Percentiles rank a stretch among this genome's conserved stretches.
phyloP scores from a whole-genome alignment of 2,888 invertebrate genomes.

The Abrostola tripartita region DNA sequence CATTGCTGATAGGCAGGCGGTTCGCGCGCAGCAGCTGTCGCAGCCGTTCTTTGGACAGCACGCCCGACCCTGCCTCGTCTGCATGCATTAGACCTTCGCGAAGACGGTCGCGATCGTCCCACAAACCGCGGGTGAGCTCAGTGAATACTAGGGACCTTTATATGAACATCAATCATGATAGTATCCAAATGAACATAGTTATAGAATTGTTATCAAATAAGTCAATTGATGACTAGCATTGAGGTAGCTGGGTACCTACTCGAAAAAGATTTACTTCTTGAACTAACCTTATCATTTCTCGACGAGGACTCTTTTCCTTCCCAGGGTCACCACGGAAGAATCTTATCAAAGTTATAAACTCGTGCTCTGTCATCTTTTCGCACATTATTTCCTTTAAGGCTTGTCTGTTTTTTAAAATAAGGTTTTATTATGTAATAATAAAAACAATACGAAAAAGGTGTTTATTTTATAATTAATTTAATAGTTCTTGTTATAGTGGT shows the following conservation, averaged over 20 bases:
- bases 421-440: neutral
- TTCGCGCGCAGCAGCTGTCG: slow-evolving; percentile 91
- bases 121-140: slow-evolving; percentile 91
- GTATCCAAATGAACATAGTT: neutral
- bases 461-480: too few relatives aligned
- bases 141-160: slow-evolving; percentile 91
- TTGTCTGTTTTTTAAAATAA: slow-evolving; percentile 80
- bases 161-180: neutral
- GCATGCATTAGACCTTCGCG: slow-evolving; percentile 78
- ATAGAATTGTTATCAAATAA: too few relatives aligned
- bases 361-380: slow-evolving; percentile 92
- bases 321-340: slow-evolving; percentile 90
- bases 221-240: too few relatives aligned
- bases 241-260: too few relatives aligned
- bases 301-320: slow-evolving; percentile 77
- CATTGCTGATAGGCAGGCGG: slow-evolving; percentile 90
- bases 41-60: slow-evolving; percentile 87
- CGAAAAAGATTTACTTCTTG: too few relatives aligned
- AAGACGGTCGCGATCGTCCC: slow-evolving; percentile 89
- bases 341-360: slow-evolving; percentile 93
- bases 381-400: slow-evolving; percentile 91
- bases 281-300: slow-evolving; percentile 80
- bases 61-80: slow-evolving; percentile 85
- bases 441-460: neutral
- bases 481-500: too few relatives aligned